phyloP scores from a whole-genome alignment of 2,888 invertebrate genomes.

The Platynereis dumerilii region DNA sequence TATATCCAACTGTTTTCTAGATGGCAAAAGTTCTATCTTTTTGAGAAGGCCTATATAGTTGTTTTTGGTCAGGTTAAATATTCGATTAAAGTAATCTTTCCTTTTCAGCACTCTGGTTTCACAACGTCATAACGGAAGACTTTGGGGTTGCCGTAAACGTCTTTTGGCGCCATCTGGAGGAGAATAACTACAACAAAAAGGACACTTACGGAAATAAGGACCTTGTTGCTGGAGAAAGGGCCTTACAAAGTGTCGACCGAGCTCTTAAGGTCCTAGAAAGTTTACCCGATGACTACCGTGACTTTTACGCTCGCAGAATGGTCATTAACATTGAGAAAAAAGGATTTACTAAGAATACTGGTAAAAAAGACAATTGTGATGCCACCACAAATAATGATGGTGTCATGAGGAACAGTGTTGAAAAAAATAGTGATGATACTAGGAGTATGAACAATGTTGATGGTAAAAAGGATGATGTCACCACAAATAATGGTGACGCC shows the following conservation, averaged over 20 bases:
- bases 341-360: background rate
- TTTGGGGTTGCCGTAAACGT: constrained; percentile 68
- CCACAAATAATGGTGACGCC: too few species aligned
- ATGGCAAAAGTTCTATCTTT: too few species aligned
- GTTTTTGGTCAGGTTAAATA: too few species aligned
- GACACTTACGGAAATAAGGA: constrained; percentile 69
- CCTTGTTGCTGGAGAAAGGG: constrained; percentile 64
- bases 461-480: too few species aligned
- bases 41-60: too few species aligned
- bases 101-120: constrained; percentile 68
- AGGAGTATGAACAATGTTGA: too few species aligned
- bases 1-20: too few species aligned
- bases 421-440: too few species aligned
- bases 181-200: constrained; percentile 65
- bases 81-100: too few species aligned
- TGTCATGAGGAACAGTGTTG: too few species aligned
- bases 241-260: constrained; percentile 64
- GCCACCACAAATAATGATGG: too few species aligned
- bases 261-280: constrained; percentile 62
- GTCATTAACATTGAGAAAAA: constrained; percentile 55
- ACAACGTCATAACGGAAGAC: constrained; percentile 66
- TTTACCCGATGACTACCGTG: constrained; percentile 65
- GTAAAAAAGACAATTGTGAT: too few species aligned
- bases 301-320: constrained; percentile 65
- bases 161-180: constrained; percentile 67